Percentiles rank a stretch among this genome's conserved stretches.
Conservation (phyloP, 92 coral and sea anemone species). For the Phenganax subtilis region DNA sequence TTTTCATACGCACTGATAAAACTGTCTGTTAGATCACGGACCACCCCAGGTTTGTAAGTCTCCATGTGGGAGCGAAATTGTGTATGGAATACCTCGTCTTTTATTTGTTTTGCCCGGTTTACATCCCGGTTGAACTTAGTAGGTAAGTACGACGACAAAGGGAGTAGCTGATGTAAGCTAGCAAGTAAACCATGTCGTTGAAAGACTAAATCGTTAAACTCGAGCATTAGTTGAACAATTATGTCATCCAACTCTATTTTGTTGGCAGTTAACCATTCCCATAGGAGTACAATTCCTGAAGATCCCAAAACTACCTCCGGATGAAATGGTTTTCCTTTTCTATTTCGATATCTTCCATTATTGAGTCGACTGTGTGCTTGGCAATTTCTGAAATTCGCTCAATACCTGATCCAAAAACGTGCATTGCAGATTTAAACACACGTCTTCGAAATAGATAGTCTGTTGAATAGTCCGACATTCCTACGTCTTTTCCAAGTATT, state of each 20-base stretch:
- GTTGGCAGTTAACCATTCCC: conserved; percentile 8
- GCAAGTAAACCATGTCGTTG: too few species aligned
- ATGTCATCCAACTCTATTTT: neutral
- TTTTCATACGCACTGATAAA: too few species aligned
- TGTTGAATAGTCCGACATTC: conserved; percentile 32
- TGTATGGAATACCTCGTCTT: too few species aligned
- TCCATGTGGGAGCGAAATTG: too few species aligned
- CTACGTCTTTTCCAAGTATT: conserved; percentile 21
- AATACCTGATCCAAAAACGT: conserved; percentile 11
- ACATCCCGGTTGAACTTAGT: too few species aligned
- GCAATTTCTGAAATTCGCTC: neutral
- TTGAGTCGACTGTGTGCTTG: neutral
- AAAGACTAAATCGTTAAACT: too few species aligned
- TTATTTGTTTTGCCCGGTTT: too few species aligned
- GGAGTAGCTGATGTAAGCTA: too few species aligned
- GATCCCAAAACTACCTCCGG: neutral
- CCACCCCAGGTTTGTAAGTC: too few species aligned
- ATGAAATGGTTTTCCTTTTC: neutral
- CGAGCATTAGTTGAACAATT: neutral
- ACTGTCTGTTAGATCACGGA: too few species aligned
- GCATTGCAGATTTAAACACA: conserved; percentile 15
- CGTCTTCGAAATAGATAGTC: neutral
- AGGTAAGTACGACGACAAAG: too few species aligned
- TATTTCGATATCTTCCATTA: neutral
- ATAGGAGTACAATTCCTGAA: neutral